Base-by-base conservation (phyloP, 2,888 invertebrate species). In the Helleia helle region DNA sequence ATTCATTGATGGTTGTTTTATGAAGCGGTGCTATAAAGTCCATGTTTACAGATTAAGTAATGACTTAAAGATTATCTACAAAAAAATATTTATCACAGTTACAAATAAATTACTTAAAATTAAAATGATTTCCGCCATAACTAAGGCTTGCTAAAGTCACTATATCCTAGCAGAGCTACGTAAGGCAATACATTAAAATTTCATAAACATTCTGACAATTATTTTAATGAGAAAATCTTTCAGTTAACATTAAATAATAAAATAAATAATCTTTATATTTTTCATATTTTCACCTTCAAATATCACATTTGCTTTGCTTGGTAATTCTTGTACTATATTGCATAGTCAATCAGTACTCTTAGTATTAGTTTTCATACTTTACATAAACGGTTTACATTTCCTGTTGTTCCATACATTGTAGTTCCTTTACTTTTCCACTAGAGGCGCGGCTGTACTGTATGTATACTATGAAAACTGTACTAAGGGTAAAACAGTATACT, bases 61-160 rank as follows among this genome's bases (percentile, higher is more conserved):
- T n/a, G n/a, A n/a, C 39, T 47, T 48, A 39, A 43, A 49, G 40
- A 46, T 43, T 38, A 44, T 44, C 47, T 51, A 54, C 44, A 47
- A 40, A 54, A 52, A 51, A 52, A 52, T 52, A 50, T 49, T 50
- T 55, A 58, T 56, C 56, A 59, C 58, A 56, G 56, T 55, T 48
- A 52, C 42, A 55, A 52, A 54, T 41, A 46, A 53, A 50, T 37
- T 43, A 43, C 40, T 40, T 38, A 40, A 29, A 40, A 40, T 37
- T 36, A 43, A 34, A 34, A 40, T 42, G 22, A 27, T 34, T 43
- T 39, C 34, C 41, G 27, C 18, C 40, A 38, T n/a, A n/a, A n/a
- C n/a, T 24, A 36, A 14, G 14, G 14, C 14, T 29, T 13, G n/a
- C n/a, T n/a, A n/a, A n/a, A n/a, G 28, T 18, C 24, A 30, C 26